phyloP scores from a whole-genome alignment of 2,888 invertebrate genomes.

The Cantharis rustica region DNA sequence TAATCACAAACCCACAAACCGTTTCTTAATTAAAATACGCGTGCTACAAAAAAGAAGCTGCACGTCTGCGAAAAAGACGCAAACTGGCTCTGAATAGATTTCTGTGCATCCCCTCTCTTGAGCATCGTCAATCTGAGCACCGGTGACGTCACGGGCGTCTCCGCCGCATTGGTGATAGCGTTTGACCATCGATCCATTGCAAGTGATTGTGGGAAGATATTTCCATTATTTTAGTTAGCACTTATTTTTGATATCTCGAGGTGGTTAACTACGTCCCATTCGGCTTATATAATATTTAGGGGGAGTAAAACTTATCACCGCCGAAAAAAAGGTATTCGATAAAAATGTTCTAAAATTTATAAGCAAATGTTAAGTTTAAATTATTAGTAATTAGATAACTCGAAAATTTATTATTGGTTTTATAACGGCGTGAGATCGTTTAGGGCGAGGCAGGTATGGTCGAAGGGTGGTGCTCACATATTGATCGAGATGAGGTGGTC shows the following conservation, averaged over 20 bases:
- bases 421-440: neutral
- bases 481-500: conserved; percentile 37
- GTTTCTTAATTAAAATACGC: neutral
- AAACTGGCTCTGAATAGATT: conserved; percentile 26
- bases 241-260: neutral
- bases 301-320: neutral
- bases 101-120: conserved; percentile 17
- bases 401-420: neutral
- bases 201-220: conserved; percentile 33
- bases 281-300: neutral
- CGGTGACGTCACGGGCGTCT: conserved; percentile 56
- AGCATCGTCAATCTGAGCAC: conserved; percentile 47
- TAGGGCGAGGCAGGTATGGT: conserved; percentile 27
- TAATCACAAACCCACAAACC: neutral
- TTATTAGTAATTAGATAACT: neutral
- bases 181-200: conserved; percentile 34
- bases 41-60: neutral
- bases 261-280: neutral
- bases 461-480: conserved; percentile 31
- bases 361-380: neutral
- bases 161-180: conserved; percentile 42
- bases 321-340: neutral
- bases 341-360: neutral
- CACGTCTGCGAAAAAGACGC: conserved; percentile 16
- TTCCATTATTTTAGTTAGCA: neutral